phyloP scores from a whole-genome alignment of 2,113 vertebrate species.

The Hipposideros armiger region DNA sequence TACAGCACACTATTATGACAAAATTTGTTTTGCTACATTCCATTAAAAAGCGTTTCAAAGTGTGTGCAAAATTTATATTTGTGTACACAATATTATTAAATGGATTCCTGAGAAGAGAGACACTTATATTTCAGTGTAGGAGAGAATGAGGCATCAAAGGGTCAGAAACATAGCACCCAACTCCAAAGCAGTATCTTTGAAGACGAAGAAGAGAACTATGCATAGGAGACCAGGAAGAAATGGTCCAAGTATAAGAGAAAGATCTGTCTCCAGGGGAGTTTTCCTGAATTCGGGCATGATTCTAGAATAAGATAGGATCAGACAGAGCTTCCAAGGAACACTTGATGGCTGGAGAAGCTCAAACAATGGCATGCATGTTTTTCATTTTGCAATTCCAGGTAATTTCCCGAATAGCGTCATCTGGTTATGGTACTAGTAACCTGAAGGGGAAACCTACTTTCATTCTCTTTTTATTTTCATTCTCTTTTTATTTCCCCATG shows the following conservation, averaged over 20 bases:
- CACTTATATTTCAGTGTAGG: background rate
- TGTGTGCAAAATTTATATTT: background rate
- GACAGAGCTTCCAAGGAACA: background rate
- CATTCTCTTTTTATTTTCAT: background rate
- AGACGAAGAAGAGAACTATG: background rate
- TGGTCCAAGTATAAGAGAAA: background rate
- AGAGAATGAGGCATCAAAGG: background rate
- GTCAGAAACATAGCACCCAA: background rate
- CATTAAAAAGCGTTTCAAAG: background rate
- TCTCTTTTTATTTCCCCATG: background rate
- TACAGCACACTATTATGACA: background rate
- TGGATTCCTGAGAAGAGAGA: background rate
- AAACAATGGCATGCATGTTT: background rate
- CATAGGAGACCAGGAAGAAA: background rate
- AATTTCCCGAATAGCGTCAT: background rate
- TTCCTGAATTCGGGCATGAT: background rate
- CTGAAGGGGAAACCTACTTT: background rate
- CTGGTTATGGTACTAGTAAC: background rate
- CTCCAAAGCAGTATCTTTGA: fast-evolving
- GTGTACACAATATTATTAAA: background rate
- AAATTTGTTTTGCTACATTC: background rate
- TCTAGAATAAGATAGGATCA: background rate
- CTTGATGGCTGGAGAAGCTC: background rate
- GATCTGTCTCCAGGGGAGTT: background rate
- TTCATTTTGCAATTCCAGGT: background rate